Evolutionary conservation across 2,888 invertebrate genomes (phyloP).

Genomic region (Parnassius orleans): DNA sequence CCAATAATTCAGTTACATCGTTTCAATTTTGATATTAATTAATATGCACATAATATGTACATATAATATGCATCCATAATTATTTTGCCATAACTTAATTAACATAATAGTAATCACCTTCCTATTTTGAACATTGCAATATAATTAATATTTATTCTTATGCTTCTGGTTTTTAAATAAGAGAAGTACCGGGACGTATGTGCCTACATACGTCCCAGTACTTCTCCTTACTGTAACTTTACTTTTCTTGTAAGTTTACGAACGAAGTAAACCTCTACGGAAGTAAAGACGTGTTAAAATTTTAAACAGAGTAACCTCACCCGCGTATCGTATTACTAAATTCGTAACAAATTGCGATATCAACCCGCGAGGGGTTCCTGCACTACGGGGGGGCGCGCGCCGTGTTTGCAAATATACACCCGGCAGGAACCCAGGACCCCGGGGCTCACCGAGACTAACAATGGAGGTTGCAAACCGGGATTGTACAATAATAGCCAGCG

Average conservation of each 20-base stretch:
- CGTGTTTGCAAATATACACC: slow-evolving; percentile 80
- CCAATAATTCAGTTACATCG: too few species aligned
- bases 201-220: too few species aligned
- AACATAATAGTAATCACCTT: too few species aligned
- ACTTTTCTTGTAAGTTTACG: slow-evolving; percentile 18
- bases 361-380: slow-evolving; percentile 40
- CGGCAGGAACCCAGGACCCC: slow-evolving; percentile 51
- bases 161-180: not conserved
- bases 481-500: slow-evolving; percentile 65
- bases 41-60: too few species aligned
- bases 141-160: not conserved
- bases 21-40: too few species aligned
- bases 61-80: too few species aligned
- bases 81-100: too few species aligned
- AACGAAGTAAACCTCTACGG: slow-evolving; percentile 29
- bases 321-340: slow-evolving; percentile 60
- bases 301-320: slow-evolving; percentile 29
- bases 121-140: too few species aligned
- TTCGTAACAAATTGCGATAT: slow-evolving; percentile 67
- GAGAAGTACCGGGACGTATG: too few species aligned
- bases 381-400: slow-evolving; percentile 59
- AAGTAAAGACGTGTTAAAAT: slow-evolving; percentile 28
- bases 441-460: slow-evolving; percentile 34
- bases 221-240: too few species aligned
- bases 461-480: slow-evolving; percentile 40